These are phyloP conservation scores for Lathamus discolor DNA, from an alignment of 2,113 vertebrate species.

Conservation along the genomic window DNA sequence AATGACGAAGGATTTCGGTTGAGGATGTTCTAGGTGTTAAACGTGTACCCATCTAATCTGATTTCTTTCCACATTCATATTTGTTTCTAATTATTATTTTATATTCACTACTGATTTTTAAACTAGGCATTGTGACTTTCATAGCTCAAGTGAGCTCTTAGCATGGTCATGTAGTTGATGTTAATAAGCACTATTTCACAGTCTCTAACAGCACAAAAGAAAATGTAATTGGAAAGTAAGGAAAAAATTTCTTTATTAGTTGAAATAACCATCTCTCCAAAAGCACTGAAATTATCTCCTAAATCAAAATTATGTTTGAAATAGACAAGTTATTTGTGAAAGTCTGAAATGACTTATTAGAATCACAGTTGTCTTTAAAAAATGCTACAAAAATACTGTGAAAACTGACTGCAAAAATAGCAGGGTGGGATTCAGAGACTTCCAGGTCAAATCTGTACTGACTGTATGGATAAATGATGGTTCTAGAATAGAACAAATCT, in stretches of 20 bases:
- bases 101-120: neutral
- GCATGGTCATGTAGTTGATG: neutral
- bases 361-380: neutral
- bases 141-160: neutral
- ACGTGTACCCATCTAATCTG: neutral
- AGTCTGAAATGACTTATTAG: neutral
- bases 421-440: neutral
- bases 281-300: neutral
- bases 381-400: neutral
- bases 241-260: neutral
- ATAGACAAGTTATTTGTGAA: neutral
- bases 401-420: neutral
- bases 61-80: neutral
- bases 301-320: neutral
- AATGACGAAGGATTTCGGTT: neutral
- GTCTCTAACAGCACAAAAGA: neutral
- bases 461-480: neutral
- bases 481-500: neutral
- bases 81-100: neutral
- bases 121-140: neutral
- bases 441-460: neutral
- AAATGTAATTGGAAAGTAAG: neutral
- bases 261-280: neutral
- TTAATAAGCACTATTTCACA: neutral
- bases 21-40: neutral